Conservation (phyloP, 2,113 vertebrate genomes). For the Patagioenas fasciata region DNA sequence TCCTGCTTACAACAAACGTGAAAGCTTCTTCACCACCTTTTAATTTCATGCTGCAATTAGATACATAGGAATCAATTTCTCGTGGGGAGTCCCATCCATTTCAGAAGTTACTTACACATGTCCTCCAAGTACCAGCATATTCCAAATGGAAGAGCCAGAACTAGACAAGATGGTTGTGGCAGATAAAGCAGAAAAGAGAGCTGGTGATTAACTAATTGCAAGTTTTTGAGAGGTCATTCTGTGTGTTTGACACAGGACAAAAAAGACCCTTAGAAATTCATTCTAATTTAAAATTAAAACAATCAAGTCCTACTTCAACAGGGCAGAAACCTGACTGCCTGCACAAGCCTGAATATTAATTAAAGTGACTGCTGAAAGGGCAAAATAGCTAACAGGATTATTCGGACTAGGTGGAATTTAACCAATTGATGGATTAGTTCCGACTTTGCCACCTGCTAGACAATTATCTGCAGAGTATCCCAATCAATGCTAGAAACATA, state of each 20-base stretch:
- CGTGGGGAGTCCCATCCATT: rapidly evolving
- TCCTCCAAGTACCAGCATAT: background rate
- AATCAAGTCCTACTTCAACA: background rate
- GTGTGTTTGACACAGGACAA: background rate
- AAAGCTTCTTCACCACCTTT: background rate
- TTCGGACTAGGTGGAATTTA: slow-evolving; percentile 58
- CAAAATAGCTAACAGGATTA: slow-evolving; percentile 61
- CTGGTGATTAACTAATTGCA: background rate
- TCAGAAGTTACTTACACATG: background rate
- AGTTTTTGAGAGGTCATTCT: background rate
- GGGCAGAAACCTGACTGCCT: background rate
- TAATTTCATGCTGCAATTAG: background rate
- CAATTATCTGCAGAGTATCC: slow-evolving; percentile 58
- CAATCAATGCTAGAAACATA: background rate
- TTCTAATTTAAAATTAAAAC: background rate
- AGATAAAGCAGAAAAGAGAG: background rate
- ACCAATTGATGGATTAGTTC: slow-evolving; percentile 63
- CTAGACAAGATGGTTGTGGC: background rate
- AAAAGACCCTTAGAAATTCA: background rate
- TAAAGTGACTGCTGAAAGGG: slow-evolving; percentile 60
- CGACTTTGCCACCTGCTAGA: slow-evolving; percentile 56
- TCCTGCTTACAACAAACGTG: background rate
- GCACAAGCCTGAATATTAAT: slow-evolving; percentile 38
- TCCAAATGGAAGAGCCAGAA: background rate
- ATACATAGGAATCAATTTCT: background rate